Evolutionary conservation across 2,113 vertebrate genomes (phyloP).

Genomic region (Cynoglossus semilaevis): DNA sequence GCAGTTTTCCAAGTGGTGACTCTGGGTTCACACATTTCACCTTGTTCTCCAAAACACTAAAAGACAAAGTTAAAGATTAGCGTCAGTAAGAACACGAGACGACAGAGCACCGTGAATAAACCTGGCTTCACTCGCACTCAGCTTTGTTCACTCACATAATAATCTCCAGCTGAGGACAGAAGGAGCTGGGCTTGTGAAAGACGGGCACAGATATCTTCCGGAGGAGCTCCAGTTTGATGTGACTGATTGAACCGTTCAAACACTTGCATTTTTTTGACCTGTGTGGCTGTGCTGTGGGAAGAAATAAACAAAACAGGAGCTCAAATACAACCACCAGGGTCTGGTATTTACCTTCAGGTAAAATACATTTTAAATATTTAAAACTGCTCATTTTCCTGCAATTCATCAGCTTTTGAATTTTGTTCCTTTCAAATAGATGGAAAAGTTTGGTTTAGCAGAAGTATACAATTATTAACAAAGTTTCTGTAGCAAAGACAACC

Average conservation of each 20-base stretch:
- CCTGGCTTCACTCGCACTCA: rapidly evolving
- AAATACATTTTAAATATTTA: no score
- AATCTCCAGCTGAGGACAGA: slow-evolving; percentile 17
- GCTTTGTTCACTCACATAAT: slow-evolving; percentile 34
- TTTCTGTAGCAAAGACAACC: no score
- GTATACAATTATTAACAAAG: no score
- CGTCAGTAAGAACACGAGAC: neutral
- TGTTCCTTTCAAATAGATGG: no score
- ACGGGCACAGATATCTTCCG: neutral
- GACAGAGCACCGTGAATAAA: neutral
- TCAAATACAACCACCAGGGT: no score
- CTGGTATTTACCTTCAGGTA: no score
- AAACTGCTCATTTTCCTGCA: no score
- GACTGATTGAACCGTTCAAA: neutral
- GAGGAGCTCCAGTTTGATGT: neutral
- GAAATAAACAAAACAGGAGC: neutral
- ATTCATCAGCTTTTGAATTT: no score
- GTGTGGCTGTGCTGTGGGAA: slow-evolving; percentile 13
- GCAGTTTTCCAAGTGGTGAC: neutral
- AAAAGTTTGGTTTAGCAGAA: no score
- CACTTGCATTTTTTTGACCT: slow-evolving; percentile 18
- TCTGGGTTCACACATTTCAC: slow-evolving; percentile 16
- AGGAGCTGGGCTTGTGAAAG: slow-evolving; percentile 8
- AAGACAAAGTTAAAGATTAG: neutral
- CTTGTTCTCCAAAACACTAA: neutral